phyloP scores from a whole-genome alignment of 1,140 invertebrate genomes.

The Lepidostoma basale region DNA sequence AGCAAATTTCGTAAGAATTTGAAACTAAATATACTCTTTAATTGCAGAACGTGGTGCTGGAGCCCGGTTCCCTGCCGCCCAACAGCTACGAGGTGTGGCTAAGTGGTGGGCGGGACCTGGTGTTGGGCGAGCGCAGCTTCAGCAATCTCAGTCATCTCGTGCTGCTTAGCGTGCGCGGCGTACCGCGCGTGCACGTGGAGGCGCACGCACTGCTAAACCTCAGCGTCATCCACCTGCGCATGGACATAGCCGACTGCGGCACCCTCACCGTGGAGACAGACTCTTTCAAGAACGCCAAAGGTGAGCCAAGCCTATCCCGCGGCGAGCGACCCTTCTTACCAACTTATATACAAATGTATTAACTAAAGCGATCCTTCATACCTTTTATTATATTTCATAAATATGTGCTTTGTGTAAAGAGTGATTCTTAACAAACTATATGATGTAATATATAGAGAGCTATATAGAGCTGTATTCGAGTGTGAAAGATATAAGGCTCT shows the following conservation, averaged over 20 bases:
- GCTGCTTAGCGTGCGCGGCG: constrained; percentile 57
- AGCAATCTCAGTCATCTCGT: constrained; percentile 53
- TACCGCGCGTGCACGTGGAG: constrained; percentile 58
- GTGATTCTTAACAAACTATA: no score
- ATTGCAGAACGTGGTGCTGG: constrained; percentile 16
- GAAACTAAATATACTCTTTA: no score
- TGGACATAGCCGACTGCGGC: constrained; percentile 62
- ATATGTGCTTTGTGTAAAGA: no score
- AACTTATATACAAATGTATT: no score
- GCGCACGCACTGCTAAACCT: constrained; percentile 63
- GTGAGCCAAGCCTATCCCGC: not conserved
- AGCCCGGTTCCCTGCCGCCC: not conserved
- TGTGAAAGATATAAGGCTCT: no score
- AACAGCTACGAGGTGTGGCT: not conserved
- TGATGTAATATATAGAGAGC: no score
- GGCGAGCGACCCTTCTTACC: no score
- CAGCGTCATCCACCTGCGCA: constrained; percentile 57
- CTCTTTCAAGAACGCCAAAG: constrained; percentile 59
- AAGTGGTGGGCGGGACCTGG: not conserved
- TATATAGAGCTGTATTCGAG: no score
- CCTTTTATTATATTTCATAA: no score
- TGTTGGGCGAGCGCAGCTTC: constrained; percentile 1
- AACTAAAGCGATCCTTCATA: no score
- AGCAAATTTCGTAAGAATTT: no score
- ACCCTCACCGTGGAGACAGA: constrained; percentile 60